Base-by-base conservation (phyloP, 2,113 vertebrate species). In the Bos indicus region DNA sequence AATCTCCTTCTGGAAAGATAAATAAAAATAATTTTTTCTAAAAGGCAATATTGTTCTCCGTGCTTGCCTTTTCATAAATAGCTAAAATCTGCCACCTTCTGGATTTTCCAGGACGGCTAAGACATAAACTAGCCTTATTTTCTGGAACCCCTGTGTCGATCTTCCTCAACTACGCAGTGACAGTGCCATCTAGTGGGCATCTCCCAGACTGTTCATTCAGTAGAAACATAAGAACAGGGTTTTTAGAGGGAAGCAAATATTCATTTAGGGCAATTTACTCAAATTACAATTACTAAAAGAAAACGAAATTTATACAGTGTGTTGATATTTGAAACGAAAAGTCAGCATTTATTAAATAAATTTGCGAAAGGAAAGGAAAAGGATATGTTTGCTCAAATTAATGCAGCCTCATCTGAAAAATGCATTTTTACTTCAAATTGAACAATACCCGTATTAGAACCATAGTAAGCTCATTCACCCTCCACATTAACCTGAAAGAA, bases 71-170 rank as follows among this genome's bases (percentile, higher is more conserved):
- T 40, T 90, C 92, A 98, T 98, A 98, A 96, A 96, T 98, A 98
- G 98, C 94, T 94, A 98, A 99, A 99, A 98, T 97, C 94, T 98
- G 98, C 99, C 99, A 99, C 95, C 99, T 99, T 98, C 91, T 98
- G 99, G 96, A 88, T 62, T 26, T 57, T 85, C 33, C 25, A 9
- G 2, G 0, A 51, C 8, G 46, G 56, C 48, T 90, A 19, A 1
- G 14, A 67, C n/a, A 26, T 1, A 8, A 48, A 25, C 2, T 1
- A 7, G 52, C 9, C 43, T 7, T 1, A 5, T 71, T 97, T 97
- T 95, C 10, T 46, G 56, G 81, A 83, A 14, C 40, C 30, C 5
- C 0, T 0, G 25, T 0, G 2, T 1, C 0, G 36, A 46, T 33
- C 0, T 2, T 93, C 57, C 97, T 64, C 97, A 98, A 71, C 82